Base-by-base conservation (phyloP, 2,797 vertebrate genomes). In the Chelon labrosus region DNA sequence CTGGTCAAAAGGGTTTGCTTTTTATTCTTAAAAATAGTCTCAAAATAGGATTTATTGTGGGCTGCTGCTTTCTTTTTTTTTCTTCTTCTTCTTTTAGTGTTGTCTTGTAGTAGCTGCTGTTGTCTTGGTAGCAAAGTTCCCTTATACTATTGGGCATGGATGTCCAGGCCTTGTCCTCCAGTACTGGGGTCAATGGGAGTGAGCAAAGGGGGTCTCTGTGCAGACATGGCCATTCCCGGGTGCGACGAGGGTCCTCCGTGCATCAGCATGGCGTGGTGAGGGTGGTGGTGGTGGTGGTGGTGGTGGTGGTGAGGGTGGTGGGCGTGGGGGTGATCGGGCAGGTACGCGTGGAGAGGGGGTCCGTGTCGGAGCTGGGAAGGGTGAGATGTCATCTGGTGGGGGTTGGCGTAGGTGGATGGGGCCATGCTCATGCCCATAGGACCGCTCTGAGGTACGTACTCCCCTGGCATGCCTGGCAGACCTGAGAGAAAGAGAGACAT, bases 391-490 rank as follows among this genome's bases (percentile, higher is more conserved):
- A 97, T 96, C 95, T 95, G 96, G 93, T 88, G 91, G 66, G 96
- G 93, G 95, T 94, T 95, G 96, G 94, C 94, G 95, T 95, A 97
- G 93, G 94, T 95, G 89, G 96, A 93, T 87, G 96, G 96, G 94
- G 96, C 96, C 97, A 98, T 97, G 97, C 96, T 97, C 96, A 99
- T 97, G 96, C 97, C 97, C 97, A 97, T 94, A 95, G 97, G 97
- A 97, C 96, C 97, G 94, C 96, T 96, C 97, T 98, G 98, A 97
- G 97, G 96, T 96, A 97, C 94, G 86, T 94, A 97, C 93, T 97
- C 98, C 96, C 96, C 97, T 91, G 96, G 95, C 96, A 97, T 95
- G 96, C 96, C 96, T 96, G 96, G 96, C 94, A 98, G 95, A 98
- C 97, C 97, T 99, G 94, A 70, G 94, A 75, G 55, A 69, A 25